Percentiles rank a stretch among this genome's conserved stretches.
Evolutionary conservation across 92 coral and sea anemone genomes (phyloP).

Genomic region (Siderastrea radians): DNA sequence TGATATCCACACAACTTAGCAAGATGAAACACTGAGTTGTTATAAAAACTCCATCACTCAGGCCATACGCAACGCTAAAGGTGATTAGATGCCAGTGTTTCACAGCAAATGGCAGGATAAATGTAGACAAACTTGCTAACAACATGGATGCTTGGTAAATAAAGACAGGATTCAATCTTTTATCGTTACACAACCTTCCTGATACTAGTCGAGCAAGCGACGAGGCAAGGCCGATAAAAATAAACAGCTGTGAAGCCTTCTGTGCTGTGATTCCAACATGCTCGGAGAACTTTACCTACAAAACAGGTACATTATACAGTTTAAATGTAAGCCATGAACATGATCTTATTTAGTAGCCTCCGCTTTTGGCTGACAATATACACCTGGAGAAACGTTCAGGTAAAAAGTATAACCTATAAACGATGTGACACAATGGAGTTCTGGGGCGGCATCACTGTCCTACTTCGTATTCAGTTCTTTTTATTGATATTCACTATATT

Average conservation of each 20-base stretch:
- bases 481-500: too few species aligned
- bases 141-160: slow-evolving; percentile 1
- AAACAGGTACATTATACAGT: background rate
- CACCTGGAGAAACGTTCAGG: too few species aligned
- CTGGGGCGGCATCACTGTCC: too few species aligned
- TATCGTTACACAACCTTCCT: slow-evolving; percentile 6
- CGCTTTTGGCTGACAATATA: background rate
- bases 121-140: background rate
- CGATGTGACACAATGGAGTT: too few species aligned
- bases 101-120: slow-evolving; percentile 12
- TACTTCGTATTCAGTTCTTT: too few species aligned
- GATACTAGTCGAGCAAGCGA: slow-evolving; percentile 5
- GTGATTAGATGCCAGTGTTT: background rate
- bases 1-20: slow-evolving; percentile 6
- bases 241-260: slow-evolving; percentile 23
- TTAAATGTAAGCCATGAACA: too few species aligned
- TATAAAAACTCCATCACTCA: slow-evolving; percentile 25
- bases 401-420: too few species aligned
- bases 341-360: background rate
- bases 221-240: slow-evolving; percentile 23
- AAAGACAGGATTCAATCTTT: slow-evolving; percentile 1
- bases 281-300: background rate
- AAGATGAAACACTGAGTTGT: background rate
- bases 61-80: background rate
- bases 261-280: slow-evolving; percentile 9